Conservation (phyloP, 2,113 vertebrate species). For the Plestiodon gilberti region DNA sequence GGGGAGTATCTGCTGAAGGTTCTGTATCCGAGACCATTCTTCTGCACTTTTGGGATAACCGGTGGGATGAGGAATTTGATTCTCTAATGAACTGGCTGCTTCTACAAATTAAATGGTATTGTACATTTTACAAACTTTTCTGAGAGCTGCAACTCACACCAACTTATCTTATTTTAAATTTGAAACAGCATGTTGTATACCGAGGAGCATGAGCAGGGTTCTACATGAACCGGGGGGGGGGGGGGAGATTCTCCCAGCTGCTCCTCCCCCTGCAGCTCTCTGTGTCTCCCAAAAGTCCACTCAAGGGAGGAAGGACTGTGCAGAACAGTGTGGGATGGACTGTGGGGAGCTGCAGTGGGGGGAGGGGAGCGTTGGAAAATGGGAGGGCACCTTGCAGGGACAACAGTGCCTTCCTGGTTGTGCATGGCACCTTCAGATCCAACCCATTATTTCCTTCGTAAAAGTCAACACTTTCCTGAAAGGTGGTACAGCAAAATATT, state of each 20-base stretch:
- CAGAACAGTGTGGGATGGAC: too few species aligned
- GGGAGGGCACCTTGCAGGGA: too few species aligned
- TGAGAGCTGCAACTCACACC: neutral
- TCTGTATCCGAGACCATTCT: constrained; percentile 85
- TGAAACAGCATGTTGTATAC: neutral
- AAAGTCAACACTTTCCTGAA: neutral
- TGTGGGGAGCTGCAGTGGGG: too few species aligned
- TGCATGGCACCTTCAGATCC: neutral
- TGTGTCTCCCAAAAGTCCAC: too few species aligned
- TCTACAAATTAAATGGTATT: constrained; percentile 66
- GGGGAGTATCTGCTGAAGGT: constrained; percentile 71
- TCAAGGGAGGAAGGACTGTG: too few species aligned
- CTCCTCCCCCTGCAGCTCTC: too few species aligned
- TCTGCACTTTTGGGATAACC: constrained; percentile 75
- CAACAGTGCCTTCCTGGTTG: too few species aligned
- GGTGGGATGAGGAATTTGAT: constrained; percentile 68
- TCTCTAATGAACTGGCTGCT: constrained; percentile 76
- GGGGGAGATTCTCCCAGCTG: too few species aligned
- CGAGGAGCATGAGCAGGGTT: too few species aligned
- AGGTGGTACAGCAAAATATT: neutral
- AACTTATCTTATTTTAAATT: neutral
- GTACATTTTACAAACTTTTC: neutral
- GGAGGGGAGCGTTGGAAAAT: too few species aligned
- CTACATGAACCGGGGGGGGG: too few species aligned
- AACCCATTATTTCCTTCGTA: neutral